Evolutionary conservation across 2,113 vertebrate species (phyloP), one percentile per base, ranked within the genome.

Genomic region (Periophthalmodon schlosseri): DNA sequence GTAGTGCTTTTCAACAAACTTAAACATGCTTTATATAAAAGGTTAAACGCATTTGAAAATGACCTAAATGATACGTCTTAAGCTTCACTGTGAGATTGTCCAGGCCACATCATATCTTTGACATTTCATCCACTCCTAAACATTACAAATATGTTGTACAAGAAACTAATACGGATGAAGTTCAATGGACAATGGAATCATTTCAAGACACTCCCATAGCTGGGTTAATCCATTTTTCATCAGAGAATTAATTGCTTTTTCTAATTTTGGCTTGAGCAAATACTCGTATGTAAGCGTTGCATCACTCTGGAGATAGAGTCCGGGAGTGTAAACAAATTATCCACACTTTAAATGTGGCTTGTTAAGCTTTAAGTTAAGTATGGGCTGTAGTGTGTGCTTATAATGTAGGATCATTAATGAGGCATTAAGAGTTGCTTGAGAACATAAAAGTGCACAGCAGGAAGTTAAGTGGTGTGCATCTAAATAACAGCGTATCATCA

Each of bases 401-500:
- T 63, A 63, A 63, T 63, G 24, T 60, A 14, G 14, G 18, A 44
- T 65, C 18, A 44, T 65, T 65, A 65, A n/a, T 36, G 63, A 65
- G 34, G 61, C 61, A 64, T 64, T 64, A 36, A 20, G 28, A 18
- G 8, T 20, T n/a, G 18, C 63, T n/a, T 20, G 10, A 39, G 2
- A 65, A 63, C 13, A 28, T 34, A 63, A 60, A 65, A 65, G 15
- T 36, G 16, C 63, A 36, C 63, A 65, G 34, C 20, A 18, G 63
- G 63, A 65, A 65, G 34, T n/a, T 39, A 39, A 65, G 60, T 63
- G 60, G 60, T 63, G 23, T 58, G 58, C 24, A 56, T 56, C 52
- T n/a, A 50, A 9, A 56, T 21, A 56, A 20, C 7, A 28, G 12
- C 1, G 24, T 33, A 33, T 14, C 58, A 61, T 61, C 21, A 23